A percentile compares a stretch with the other conserved stretches of the same genome.
Conservation (phyloP, 30 jellyfish, hydroid and myxozoan species). For the Chrysaora quinquecirrha region DNA sequence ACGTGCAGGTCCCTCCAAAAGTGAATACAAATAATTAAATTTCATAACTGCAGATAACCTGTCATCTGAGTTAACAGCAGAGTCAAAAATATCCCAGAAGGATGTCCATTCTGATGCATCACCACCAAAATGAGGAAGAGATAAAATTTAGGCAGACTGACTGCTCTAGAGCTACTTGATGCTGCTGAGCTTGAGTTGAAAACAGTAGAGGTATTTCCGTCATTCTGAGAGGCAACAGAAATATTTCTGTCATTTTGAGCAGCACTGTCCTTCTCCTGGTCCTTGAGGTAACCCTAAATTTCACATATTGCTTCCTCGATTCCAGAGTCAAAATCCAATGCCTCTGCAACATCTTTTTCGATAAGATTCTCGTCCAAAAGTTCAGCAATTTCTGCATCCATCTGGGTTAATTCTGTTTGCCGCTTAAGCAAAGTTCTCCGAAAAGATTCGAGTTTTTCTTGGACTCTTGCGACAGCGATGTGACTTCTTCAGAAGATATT, state of each 20-base stretch:
- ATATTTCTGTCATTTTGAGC: background rate
- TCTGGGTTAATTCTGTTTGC: background rate
- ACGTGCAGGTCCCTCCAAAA: slow-evolving; percentile 21
- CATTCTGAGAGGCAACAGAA: background rate
- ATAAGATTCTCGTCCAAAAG: background rate
- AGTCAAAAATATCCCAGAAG: slow-evolving; percentile 33
- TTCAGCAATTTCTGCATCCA: background rate
- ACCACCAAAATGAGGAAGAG: slow-evolving; percentile 23
- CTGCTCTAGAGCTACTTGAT: background rate
- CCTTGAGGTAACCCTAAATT: too few relatives aligned
- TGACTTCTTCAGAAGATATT: background rate
- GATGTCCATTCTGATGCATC: slow-evolving; percentile 4
- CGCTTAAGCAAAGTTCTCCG: slow-evolving; percentile 18
- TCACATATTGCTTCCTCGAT: too few relatives aligned
- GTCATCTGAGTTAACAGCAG: slow-evolving; percentile 10
- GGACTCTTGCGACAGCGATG: background rate
- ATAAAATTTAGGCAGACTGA: slow-evolving; percentile 12
- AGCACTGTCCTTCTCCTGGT: background rate
- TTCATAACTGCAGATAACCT: slow-evolving; percentile 16
- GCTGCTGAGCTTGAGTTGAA: background rate
- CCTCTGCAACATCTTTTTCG: background rate
- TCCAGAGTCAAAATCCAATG: slow-evolving; percentile 13
- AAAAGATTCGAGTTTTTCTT: background rate
- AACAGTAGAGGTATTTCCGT: background rate
- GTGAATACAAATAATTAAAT: slow-evolving; percentile 25